Conservation (phyloP, 2,113 vertebrate species). For the Lagenorhynchus albirostris region DNA sequence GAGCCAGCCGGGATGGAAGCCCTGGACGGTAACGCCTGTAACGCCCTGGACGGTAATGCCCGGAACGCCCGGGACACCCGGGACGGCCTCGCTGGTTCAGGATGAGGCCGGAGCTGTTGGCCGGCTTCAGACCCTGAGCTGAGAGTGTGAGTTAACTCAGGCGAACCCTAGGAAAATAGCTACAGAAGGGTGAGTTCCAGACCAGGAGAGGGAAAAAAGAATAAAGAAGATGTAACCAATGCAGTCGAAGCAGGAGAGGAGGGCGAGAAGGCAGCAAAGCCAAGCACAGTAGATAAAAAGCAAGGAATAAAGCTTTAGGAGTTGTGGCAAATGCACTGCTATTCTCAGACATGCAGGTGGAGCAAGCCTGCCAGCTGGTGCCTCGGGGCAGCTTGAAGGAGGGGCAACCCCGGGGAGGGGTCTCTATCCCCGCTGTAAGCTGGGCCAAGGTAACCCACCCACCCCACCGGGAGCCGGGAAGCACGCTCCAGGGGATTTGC, state of each 20-base stretch:
- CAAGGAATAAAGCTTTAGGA: not conserved
- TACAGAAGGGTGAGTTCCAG: not conserved
- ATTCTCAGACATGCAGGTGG: rapidly evolving
- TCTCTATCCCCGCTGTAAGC: not conserved
- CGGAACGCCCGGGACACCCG: no score
- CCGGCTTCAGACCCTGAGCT: not conserved
- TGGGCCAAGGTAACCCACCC: not conserved
- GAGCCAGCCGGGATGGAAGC: rapidly evolving
- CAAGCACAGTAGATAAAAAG: no score
- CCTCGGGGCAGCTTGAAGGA: not conserved
- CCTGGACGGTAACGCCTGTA: rapidly evolving
- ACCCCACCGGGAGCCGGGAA: rapidly evolving
- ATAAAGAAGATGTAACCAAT: rapidly evolving
- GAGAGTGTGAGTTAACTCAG: not conserved
- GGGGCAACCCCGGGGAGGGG: not conserved
- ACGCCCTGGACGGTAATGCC: rapidly evolving
- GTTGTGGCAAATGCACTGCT: rapidly evolving
- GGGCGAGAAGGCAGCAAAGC: not conserved
- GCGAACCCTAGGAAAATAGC: not conserved
- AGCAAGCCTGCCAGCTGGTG: not conserved
- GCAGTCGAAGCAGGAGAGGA: rapidly evolving
- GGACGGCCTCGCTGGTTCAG: not conserved
- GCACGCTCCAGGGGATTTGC: not conserved
- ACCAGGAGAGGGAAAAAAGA: not conserved
- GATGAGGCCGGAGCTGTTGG: rapidly evolving